Percentiles rank a stretch among this genome's conserved stretches.
Conservation (phyloP, 2,113 vertebrate species). For the Pachycephala philippinensis region DNA sequence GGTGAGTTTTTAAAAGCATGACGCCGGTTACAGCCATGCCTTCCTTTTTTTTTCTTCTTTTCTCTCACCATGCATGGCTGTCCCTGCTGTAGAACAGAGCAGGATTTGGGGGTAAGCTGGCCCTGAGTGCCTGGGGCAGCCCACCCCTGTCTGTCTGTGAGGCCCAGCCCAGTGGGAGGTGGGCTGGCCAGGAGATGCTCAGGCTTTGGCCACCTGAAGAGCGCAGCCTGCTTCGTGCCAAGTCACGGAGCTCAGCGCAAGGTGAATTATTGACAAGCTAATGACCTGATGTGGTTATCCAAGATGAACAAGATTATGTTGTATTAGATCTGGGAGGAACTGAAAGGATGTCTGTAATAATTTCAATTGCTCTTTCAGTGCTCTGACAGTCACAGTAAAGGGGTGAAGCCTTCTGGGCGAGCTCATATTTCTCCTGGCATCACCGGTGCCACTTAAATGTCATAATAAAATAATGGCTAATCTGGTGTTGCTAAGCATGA, state of each 20-base stretch:
- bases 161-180: background rate
- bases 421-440: background rate
- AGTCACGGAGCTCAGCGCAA: accelerated
- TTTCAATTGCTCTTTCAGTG: background rate
- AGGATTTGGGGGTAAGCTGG: background rate
- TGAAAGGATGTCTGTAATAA: background rate
- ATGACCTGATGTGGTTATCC: background rate
- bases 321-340: background rate
- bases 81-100: background rate
- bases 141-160: background rate
- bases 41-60: background rate
- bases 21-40: background rate
- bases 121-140: background rate
- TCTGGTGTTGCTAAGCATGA: background rate
- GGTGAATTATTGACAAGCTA: background rate
- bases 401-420: background rate
- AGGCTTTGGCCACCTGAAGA: background rate
- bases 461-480: background rate
- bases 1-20: background rate
- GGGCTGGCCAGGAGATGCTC: background rate
- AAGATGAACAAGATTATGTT: background rate
- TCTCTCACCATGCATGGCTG: background rate
- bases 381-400: background rate
- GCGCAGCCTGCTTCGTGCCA: background rate
- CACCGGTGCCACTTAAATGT: background rate